Evolutionary conservation across 2,888 invertebrate genomes (phyloP).

Genomic region (Philhelius pedissequus): DNA sequence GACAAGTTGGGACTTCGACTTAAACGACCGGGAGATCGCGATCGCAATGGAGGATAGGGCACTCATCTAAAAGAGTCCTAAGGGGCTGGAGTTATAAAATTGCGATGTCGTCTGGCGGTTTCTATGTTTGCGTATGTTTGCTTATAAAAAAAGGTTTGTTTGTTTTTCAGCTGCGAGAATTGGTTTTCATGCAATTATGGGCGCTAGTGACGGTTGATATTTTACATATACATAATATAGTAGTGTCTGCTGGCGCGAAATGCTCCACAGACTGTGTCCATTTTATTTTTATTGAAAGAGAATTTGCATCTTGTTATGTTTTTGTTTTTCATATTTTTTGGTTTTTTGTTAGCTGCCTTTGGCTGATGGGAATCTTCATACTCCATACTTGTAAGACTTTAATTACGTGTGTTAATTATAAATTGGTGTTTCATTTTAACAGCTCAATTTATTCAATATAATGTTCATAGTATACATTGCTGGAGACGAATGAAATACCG

Average conservation of each 20-base stretch:
- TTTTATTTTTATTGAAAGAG: background rate
- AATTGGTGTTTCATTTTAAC: constrained; percentile 48
- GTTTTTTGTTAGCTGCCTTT: background rate
- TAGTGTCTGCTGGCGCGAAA: constrained; percentile 22
- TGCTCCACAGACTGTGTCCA: constrained; percentile 12
- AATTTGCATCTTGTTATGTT: background rate
- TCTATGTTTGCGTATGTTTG: constrained; percentile 18
- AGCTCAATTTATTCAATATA: constrained; percentile 43
- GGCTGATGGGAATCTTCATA: background rate
- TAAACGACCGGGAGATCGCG: background rate
- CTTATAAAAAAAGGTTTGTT: constrained; percentile 23
- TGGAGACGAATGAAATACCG: background rate
- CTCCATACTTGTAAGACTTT: constrained; percentile 6
- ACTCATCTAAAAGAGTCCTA: background rate
- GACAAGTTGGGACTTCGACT: constrained; percentile 46
- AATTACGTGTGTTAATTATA: constrained; percentile 46
- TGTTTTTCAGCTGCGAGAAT: constrained; percentile 51
- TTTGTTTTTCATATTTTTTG: background rate
- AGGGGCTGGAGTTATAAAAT: constrained; percentile 31
- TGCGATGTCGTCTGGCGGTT: constrained; percentile 22
- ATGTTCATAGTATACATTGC: background rate
- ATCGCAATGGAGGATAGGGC: constrained; percentile 29
- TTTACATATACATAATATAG: too few relatives aligned
- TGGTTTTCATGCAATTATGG: constrained; percentile 57
- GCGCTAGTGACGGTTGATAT: constrained; percentile 50